Conservation (phyloP, 2,797 vertebrate species). For the Alosa sapidissima region DNA sequence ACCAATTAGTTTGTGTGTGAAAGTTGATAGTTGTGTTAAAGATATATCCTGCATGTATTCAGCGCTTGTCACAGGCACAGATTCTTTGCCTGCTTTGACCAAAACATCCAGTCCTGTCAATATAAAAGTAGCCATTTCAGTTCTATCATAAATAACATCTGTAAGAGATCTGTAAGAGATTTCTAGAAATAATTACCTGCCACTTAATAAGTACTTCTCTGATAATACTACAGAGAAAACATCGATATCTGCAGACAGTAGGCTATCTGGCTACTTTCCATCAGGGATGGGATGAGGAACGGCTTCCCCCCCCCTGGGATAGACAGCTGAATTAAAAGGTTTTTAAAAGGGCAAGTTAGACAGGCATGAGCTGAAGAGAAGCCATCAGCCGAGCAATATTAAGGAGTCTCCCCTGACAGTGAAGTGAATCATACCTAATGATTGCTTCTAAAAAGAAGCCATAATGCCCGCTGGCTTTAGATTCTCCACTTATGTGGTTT, state of each 20-base stretch:
- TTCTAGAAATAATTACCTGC: not conserved
- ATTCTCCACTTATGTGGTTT: not conserved
- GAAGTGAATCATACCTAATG: not conserved
- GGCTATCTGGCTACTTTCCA: not conserved
- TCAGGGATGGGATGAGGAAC: not conserved
- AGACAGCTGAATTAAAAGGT: not conserved
- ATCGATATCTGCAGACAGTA: slow-evolving; percentile 14
- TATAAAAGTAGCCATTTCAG: too few species aligned
- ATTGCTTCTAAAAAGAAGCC: not conserved
- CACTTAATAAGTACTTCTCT: not conserved
- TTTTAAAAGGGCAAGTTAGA: not conserved
- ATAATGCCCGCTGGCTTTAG: not conserved
- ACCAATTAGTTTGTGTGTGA: too few species aligned
- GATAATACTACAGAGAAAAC: slow-evolving; percentile 18
- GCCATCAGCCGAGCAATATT: not conserved
- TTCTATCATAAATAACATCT: not conserved
- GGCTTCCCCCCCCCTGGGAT: not conserved
- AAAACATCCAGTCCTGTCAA: too few species aligned
- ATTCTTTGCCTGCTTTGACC: too few species aligned
- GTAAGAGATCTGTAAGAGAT: not conserved
- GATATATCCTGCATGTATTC: too few species aligned
- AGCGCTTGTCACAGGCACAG: too few species aligned
- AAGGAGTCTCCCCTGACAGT: not conserved
- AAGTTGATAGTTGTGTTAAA: too few species aligned
- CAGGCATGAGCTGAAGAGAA: not conserved